A percentile compares a stretch with the other conserved stretches of the same genome.
Evolutionary conservation across 2,113 vertebrate species (phyloP).

Genomic region (Tyto alba): DNA sequence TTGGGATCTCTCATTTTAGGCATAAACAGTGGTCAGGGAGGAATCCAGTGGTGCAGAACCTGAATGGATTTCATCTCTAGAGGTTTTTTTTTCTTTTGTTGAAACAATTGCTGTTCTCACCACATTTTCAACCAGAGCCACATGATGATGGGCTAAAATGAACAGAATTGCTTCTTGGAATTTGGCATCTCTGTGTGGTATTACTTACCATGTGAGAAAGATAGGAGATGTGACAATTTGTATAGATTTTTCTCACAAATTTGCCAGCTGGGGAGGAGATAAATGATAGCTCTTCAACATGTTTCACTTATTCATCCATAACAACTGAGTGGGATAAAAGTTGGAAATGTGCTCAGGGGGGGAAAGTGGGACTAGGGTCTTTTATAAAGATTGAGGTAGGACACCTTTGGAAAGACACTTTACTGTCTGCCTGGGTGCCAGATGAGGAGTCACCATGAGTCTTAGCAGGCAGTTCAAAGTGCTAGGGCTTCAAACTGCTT

Average conservation of each 20-base stretch:
- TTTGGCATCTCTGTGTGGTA: not conserved
- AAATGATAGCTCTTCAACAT: not conserved
- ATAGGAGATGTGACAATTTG: not conserved
- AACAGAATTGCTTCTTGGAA: not conserved
- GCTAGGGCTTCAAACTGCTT: not conserved
- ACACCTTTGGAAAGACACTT: not conserved
- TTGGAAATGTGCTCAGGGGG: not conserved
- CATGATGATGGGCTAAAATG: not conserved
- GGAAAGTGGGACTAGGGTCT: not conserved
- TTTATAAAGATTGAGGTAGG: not conserved
- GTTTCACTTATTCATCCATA: not conserved
- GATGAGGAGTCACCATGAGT: not conserved
- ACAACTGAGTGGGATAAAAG: not conserved
- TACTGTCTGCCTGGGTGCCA: not conserved
- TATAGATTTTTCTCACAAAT: not conserved
- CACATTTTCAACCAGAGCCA: not conserved
- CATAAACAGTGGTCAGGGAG: not conserved
- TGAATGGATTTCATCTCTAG: not conserved
- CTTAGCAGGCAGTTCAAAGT: not conserved
- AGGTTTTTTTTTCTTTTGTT: not conserved
- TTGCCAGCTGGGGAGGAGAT: not conserved
- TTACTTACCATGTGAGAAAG: not conserved
- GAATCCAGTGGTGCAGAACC: not conserved
- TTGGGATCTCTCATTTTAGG: not conserved
- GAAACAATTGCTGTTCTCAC: not conserved